Evolutionary conservation across 2,888 invertebrate species (phyloP).

Genomic region (Caenorhabditis drosophilae): DNA sequence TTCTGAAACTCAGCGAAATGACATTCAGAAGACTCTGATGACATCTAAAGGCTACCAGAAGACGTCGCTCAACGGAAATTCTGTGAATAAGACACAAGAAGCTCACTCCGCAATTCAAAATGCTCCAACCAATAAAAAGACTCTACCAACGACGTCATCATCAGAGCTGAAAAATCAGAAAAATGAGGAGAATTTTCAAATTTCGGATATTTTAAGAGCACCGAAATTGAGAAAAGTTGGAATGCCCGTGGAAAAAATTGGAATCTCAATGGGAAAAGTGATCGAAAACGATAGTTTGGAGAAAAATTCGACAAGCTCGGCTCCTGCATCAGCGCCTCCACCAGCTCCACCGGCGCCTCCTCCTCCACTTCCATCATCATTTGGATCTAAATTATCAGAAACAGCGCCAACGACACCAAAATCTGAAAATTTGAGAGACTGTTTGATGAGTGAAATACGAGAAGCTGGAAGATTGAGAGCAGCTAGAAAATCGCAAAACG

Average conservation of each 20-base stretch:
- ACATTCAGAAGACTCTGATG: too few relatives aligned
- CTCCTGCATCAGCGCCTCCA: slow-evolving; percentile 11
- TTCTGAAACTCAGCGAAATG: too few relatives aligned
- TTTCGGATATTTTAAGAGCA: slow-evolving; percentile 23
- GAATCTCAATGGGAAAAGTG: slow-evolving; percentile 34
- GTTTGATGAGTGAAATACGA: slow-evolving; percentile 32
- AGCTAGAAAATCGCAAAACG: slow-evolving; percentile 20
- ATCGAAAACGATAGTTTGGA: background rate
- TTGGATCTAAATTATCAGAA: background rate
- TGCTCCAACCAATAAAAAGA: background rate
- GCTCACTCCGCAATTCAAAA: background rate
- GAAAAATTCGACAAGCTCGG: background rate
- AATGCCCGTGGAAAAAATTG: slow-evolving; percentile 27
- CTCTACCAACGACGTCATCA: background rate
- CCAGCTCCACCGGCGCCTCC: slow-evolving; percentile 36
- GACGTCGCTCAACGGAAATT: background rate
- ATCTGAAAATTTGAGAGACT: slow-evolving; percentile 15
- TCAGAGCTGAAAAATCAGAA: background rate
- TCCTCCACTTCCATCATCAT: background rate
- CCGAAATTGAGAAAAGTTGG: slow-evolving; percentile 33
- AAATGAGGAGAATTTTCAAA: slow-evolving; percentile 14
- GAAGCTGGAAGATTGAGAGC: slow-evolving; percentile 36
- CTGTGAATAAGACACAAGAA: background rate
- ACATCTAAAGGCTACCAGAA: too few relatives aligned
- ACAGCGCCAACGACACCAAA: slow-evolving; percentile 3